These are phyloP conservation scores for Melipona bicolor DNA, from an alignment of 2,888 invertebrate genomes.

Conservation along the genomic window DNA sequence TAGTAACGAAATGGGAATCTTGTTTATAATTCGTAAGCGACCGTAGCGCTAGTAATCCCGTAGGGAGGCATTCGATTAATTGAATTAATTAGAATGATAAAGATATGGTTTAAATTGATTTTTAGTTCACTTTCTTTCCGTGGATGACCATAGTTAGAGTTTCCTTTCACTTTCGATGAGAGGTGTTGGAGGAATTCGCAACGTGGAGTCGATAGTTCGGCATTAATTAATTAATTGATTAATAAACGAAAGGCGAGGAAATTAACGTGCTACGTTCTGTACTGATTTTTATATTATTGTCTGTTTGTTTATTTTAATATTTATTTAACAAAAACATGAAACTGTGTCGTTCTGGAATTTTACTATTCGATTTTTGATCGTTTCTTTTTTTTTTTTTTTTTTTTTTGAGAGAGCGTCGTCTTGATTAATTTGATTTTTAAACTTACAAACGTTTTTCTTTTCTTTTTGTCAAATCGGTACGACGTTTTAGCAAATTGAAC, in stretches of 20 bases:
- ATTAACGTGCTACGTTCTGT: neutral
- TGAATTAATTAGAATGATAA: slow-evolving; percentile 10
- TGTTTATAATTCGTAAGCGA: slow-evolving; percentile 31
- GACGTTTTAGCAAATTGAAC: neutral
- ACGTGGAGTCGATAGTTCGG: neutral
- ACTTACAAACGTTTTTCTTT: neutral
- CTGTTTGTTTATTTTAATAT: slow-evolving; percentile 1
- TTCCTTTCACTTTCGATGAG: slow-evolving; percentile 14
- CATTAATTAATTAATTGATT: neutral
- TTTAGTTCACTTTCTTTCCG: slow-evolving; percentile 30
- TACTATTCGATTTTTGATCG: too few species aligned
- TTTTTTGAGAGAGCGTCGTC: neutral
- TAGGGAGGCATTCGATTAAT: slow-evolving; percentile 39
- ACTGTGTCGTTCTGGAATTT: too few species aligned
- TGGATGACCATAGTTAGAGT: neutral
- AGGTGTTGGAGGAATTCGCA: neutral
- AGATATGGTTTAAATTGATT: slow-evolving; percentile 23
- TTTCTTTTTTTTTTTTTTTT: neutral
- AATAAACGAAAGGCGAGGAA: neutral
- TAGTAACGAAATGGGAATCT: neutral
- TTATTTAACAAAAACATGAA: too few species aligned
- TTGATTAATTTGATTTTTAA: neutral
- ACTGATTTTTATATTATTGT: neutral
- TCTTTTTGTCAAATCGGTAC: neutral
- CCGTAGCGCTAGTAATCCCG: slow-evolving; percentile 34